Evolutionary conservation across 1,140 invertebrate genomes (phyloP), one percentile per base, ranked within the genome.

Genomic region (Trichogramma pretiosum): DNA sequence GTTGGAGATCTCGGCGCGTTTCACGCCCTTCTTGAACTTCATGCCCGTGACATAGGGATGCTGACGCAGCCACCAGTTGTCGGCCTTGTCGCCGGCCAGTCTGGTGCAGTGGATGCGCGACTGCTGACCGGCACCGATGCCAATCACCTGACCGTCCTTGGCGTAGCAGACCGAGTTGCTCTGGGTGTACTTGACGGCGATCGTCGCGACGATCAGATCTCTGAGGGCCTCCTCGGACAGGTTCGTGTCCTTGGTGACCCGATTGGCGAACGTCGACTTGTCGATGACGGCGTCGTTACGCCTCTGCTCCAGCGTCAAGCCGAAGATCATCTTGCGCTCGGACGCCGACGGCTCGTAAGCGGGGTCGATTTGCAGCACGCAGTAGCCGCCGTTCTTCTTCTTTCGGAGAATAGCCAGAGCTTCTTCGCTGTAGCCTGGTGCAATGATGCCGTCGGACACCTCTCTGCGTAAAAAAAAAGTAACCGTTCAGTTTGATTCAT

Each of bases 121-220:
- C 67, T 99, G 95, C 64, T 98, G 95, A 0, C 95, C 95, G 21
- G 95, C 95, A 34, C 95, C 95, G 53, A 98, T 96, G 30, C 95
- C 94, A 62, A 97, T 85, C 1, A 97, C 87, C 77, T 99, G 89
- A 0, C 92, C 92, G 70, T 90, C 79, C 57, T 80, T 82, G 5
- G 87, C 92, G 61, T 88, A 96, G 63, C 92, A 96, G 0, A 98
- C 93, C 3, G 90, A 94, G 64, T 98, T 97, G 52, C 92, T 98
- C 68, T 99, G 96, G 0, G 95, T 98, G 61, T 97, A 99, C 68
- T 99, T 99, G 0, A 99, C 72, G 5, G 93, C 89, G 53, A 98
- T 94, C 0, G 91, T 95, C 0, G 95, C 95, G 1, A 98, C 89
- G 37, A 95, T 90, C 11, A 98, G 73, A 74, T 98, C 94, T 41